Evolutionary conservation across 1,140 invertebrate genomes (phyloP), one percentile per base, ranked within the genome.

Genomic region (Caenorhabditis latens): DNA sequence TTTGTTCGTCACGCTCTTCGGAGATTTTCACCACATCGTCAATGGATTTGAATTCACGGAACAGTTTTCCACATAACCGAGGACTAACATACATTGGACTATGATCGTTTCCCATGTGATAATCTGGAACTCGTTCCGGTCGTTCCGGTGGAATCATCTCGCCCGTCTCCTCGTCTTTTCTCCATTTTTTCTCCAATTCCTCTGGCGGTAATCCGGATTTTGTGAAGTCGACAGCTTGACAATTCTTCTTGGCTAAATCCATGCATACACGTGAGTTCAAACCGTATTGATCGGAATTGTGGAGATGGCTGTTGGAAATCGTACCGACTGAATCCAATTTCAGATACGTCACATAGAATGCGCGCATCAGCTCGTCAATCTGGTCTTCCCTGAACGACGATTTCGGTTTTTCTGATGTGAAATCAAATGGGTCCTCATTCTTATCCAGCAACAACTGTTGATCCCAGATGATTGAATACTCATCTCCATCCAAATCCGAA

Each of bases 401-500:
- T 14, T 79, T 79, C 46, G 53, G 71, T n/a, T 85, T 85, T n/a
- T 65, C 63, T 1, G 84, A 65, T 11, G 90, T 88, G 84, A 88
- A 92, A 40, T 87, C 50, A 86, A 90, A 90, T 9, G 92, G 71
- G 13, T 87, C 75, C 42, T 84, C 84, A 71, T 91, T 92, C 43
- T 53, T 55, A 48, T 90, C 87, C 55, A 91, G 90, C n/a, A 92
- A 46, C 40, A 91, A 85, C n/a, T 90, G 84, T 40, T 86, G 65
- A 63, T 91, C 85, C 92, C 92, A 92, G 24, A 91, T 90, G 19
- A 92, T 89, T 61, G 90, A 89, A 87, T 92, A 92, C 67, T 92
- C 91, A 87, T 92, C 92, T 21, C 92, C 92, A 87, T 92, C 92
- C 32, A 92, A 84, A 89, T 92, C 92, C 65, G 89, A 90, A 50